Conservation (phyloP, 1,140 invertebrate genomes). For the Drosophila bocqueti region DNA sequence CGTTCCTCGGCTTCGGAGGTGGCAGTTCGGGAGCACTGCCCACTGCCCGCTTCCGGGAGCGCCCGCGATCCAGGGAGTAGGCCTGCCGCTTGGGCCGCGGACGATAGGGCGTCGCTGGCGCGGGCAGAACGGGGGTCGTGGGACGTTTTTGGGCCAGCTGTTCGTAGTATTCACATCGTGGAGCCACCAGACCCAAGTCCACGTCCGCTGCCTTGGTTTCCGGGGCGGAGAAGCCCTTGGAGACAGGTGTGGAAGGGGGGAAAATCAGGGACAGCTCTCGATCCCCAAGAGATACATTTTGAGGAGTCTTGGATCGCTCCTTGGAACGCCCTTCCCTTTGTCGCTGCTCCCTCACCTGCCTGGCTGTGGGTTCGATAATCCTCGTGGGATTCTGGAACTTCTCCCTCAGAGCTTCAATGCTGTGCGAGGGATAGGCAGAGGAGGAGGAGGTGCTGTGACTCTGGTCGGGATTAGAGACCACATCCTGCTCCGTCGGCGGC, state of each 20-base stretch:
- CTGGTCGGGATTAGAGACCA: slow-evolving; percentile 1
- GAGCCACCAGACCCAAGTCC: slow-evolving; percentile 75
- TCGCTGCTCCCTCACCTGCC: slow-evolving; percentile 48
- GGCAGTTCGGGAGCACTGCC: slow-evolving; percentile 58
- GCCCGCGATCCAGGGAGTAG: slow-evolving; percentile 70
- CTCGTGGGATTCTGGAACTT: slow-evolving; percentile 77
- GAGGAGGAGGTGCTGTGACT: slow-evolving; percentile 20
- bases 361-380: slow-evolving; percentile 59
- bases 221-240: slow-evolving; percentile 75
- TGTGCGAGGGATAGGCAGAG: slow-evolving; percentile 43
- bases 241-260: slow-evolving; percentile 35
- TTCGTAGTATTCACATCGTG: slow-evolving; percentile 74
- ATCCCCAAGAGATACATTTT: slow-evolving; percentile 1
- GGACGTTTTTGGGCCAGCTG: slow-evolving; percentile 58
- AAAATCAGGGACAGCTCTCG: slow-evolving; percentile 7
- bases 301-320: slow-evolving; percentile 1
- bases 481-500: slow-evolving; percentile 61
- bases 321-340: slow-evolving; percentile 9
- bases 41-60: slow-evolving; percentile 43
- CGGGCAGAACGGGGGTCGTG: slow-evolving; percentile 25
- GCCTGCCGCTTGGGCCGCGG: slow-evolving; percentile 62
- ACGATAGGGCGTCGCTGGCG: slow-evolving; percentile 28
- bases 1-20: slow-evolving; percentile 63
- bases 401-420: slow-evolving; percentile 69
- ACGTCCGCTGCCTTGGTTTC: slow-evolving; percentile 78